phyloP scores from a whole-genome alignment of 2,797 vertebrate genomes.

The Manis pentadactyla region DNA sequence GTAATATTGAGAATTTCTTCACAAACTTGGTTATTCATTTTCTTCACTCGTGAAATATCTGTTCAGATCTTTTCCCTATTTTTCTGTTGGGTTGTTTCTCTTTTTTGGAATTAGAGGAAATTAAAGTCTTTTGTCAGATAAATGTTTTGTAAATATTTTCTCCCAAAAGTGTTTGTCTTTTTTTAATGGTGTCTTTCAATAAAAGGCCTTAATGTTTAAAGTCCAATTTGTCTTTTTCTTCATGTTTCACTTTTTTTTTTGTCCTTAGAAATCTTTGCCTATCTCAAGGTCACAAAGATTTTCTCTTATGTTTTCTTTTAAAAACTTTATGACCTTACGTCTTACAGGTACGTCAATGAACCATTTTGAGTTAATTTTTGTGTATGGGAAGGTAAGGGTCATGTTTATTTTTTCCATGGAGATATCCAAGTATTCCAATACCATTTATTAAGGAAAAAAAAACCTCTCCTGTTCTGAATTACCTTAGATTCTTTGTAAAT shows the following conservation, averaged over 20 bases:
- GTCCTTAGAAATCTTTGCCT: not conserved
- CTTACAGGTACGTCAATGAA: not conserved
- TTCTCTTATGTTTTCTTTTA: not conserved
- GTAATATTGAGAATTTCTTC: not conserved
- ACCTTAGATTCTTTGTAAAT: not conserved
- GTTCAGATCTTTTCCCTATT: not conserved
- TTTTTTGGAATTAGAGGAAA: not conserved
- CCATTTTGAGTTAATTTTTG: not conserved
- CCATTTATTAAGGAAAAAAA: not conserved
- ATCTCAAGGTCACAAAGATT: not conserved
- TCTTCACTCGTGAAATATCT: not conserved
- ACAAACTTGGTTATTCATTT: not conserved
- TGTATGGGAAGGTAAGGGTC: not conserved
- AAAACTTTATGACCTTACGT: not conserved
- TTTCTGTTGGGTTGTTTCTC: not conserved
- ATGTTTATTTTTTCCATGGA: not conserved
- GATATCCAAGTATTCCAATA: not conserved
- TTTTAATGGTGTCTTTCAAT: not conserved
- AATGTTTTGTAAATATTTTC: not conserved
- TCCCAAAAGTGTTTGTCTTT: not conserved
- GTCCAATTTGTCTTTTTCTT: not conserved
- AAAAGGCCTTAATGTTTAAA: slow-evolving; percentile 18
- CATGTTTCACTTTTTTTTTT: not conserved
- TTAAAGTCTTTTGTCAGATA: not conserved
- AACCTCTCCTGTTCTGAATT: not conserved